Percentiles rank a stretch among this genome's conserved stretches.
Evolutionary conservation across 1,140 invertebrate genomes (phyloP).

Genomic region (Drosophila saltans): DNA sequence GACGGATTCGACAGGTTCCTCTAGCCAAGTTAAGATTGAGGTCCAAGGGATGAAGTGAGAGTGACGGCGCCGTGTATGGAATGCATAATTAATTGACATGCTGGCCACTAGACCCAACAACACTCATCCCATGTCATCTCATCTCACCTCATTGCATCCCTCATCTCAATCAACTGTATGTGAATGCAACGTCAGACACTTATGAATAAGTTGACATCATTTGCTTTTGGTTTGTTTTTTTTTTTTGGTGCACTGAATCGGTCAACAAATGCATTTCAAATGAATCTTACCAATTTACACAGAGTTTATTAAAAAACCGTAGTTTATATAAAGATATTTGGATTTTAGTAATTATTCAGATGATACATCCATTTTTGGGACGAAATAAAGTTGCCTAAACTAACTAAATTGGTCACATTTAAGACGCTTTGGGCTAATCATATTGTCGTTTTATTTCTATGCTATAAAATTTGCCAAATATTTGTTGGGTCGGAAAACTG

Average conservation of each 20-base stretch:
- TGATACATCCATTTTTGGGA: too few relatives aligned
- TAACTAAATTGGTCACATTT: too few relatives aligned
- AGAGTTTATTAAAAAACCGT: too few relatives aligned
- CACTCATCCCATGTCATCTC: background rate
- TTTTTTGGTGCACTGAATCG: background rate
- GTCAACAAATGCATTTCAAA: constrained; percentile 8
- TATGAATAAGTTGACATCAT: constrained; percentile 12
- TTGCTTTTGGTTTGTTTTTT: background rate
- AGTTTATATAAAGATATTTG: too few relatives aligned
- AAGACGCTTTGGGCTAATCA: too few relatives aligned
- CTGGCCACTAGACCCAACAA: constrained; percentile 12
- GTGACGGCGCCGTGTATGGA: constrained; percentile 46
- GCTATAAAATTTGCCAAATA: too few relatives aligned
- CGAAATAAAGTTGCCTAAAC: too few relatives aligned
- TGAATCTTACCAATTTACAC: background rate
- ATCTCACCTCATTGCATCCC: background rate
- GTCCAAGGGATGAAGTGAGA: background rate
- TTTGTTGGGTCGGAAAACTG: too few relatives aligned
- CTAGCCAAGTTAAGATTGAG: background rate
- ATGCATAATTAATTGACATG: constrained; percentile 60
- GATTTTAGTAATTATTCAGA: too few relatives aligned
- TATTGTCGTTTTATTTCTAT: too few relatives aligned
- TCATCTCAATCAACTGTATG: background rate
- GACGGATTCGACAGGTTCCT: constrained; percentile 18
- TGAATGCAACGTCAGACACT: constrained; percentile 6